Evolutionary conservation across 2,113 vertebrate genomes (phyloP), one percentile per base, ranked within the genome.

Genomic region (Hymenochirus boettgeri): DNA sequence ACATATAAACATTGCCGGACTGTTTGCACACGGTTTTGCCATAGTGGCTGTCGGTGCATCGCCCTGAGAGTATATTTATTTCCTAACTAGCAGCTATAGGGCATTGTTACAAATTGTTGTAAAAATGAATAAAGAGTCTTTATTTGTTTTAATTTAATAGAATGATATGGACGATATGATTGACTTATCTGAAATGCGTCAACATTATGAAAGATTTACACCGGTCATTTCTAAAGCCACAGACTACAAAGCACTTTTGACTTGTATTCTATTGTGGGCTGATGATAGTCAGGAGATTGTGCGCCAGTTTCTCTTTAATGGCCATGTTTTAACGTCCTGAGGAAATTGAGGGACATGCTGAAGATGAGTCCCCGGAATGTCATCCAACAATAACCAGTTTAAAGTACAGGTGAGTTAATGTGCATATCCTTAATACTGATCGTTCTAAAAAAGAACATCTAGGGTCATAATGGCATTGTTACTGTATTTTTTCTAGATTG

Each of bases 161-260:
- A 79, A 72, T 62, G 79, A 90, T 54, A 86, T 84, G 82, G 85
- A 86, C 47, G 82, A 76, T 23, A 84, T 88, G 80, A 42, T 81
- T 35, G 88, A 89, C 69, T 75, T 94, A 70, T 76, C 74, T n/a
- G 83, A 90, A 54, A 78, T 83, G 65, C 81, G 82, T 39, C 78
- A 86, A 89, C 65, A 83, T 93, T 63, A 90, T 91, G 89, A 84
- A 79, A 83, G 75, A 78, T 85, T 90, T 46, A 73, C 79, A 13
- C 82, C 78, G 0, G 77, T 85, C 25, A 77, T 85, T 46, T 74
- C 15, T 62, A 83, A 83, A 79, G 85, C 80, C 26, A 56, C 78
- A 55, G 74, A 84, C 61, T 89, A 88, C 70, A 85, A 80, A 78
- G 57, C 46, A 76, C 81, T 29, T 81, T 90, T 73, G 85, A 86